Conservation (phyloP, 2,113 vertebrate species). For the Apeltes quadracus region DNA sequence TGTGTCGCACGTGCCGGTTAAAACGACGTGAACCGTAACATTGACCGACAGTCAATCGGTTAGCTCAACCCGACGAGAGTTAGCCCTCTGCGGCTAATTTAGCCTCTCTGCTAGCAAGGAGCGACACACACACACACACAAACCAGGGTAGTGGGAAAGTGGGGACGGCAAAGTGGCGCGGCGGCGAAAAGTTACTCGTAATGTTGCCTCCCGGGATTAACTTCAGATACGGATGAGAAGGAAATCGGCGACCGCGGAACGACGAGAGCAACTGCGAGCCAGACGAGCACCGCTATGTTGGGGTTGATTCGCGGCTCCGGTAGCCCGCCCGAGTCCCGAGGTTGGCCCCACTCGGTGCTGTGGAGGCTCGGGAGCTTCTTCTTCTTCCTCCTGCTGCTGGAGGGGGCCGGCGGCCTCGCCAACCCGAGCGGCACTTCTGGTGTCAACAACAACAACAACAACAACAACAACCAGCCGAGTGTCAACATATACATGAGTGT, state of each 20-base stretch:
- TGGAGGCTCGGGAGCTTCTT: conserved; percentile 76
- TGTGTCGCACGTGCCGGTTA: not conserved
- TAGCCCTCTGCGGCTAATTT: conserved; percentile 73
- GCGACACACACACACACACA: conserved; percentile 15
- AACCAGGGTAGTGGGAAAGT: conserved; percentile 11
- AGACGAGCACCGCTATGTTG: conserved; percentile 69
- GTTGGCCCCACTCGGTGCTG: conserved; percentile 68
- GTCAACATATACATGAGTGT: conserved; percentile 85
- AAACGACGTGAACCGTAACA: conserved; percentile 45
- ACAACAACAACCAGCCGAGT: conserved; percentile 61
- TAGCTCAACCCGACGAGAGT: conserved; percentile 64
- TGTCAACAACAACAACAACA: conserved; percentile 58
- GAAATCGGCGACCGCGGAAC: conserved; percentile 33
- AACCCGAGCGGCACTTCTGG: conserved; percentile 61
- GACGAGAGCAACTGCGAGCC: conserved; percentile 58
- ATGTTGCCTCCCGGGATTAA: conserved; percentile 79
- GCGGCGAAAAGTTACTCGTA: conserved; percentile 46
- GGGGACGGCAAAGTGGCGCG: conserved; percentile 31
- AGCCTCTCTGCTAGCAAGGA: conserved; percentile 57
- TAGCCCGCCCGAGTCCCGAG: conserved; percentile 62
- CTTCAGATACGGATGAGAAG: conserved; percentile 79
- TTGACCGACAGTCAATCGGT: conserved; percentile 33
- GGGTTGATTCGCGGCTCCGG: conserved; percentile 65
- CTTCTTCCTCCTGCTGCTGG: conserved; percentile 76
- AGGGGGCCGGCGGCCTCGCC: conserved; percentile 73